phyloP scores from a whole-genome alignment of 2,797 vertebrate genomes.

The Sylvia borin region DNA sequence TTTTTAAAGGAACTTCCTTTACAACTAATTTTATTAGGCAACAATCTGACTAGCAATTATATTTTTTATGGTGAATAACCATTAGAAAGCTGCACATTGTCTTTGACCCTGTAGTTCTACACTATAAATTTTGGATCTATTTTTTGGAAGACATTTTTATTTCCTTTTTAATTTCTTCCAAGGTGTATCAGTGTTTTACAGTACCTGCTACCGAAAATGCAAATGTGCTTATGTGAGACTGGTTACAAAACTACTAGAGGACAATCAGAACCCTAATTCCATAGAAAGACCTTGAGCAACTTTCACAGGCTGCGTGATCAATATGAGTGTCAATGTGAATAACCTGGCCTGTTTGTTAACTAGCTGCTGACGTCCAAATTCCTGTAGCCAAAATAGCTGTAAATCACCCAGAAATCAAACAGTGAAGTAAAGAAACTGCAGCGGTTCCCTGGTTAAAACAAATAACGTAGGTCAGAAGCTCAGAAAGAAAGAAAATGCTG shows the following conservation, averaged over 20 bases:
- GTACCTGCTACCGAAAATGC: background rate
- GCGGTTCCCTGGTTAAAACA: background rate
- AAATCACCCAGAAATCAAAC: conserved; percentile 9
- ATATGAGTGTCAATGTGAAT: background rate
- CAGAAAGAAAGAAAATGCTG: background rate
- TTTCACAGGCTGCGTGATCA: background rate
- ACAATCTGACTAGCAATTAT: background rate
- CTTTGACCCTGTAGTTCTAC: background rate
- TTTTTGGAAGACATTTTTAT: background rate
- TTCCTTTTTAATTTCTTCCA: background rate
- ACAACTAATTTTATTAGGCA: background rate
- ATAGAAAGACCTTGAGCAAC: background rate
- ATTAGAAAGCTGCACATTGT: background rate
- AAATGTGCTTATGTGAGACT: background rate
- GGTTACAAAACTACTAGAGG: background rate
- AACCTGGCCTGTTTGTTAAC: background rate
- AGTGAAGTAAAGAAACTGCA: background rate
- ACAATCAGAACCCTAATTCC: background rate
- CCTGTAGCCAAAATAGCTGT: background rate
- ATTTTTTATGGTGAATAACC: background rate
- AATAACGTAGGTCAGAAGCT: background rate
- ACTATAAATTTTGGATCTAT: background rate
- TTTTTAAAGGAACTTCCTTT: background rate
- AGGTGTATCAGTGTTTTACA: background rate
- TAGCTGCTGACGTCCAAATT: conserved; percentile 13